Percentiles rank a stretch among this genome's conserved stretches.
Evolutionary conservation across 2,797 vertebrate genomes (phyloP).

Genomic region (Schizopygopsis malacanthus): DNA sequence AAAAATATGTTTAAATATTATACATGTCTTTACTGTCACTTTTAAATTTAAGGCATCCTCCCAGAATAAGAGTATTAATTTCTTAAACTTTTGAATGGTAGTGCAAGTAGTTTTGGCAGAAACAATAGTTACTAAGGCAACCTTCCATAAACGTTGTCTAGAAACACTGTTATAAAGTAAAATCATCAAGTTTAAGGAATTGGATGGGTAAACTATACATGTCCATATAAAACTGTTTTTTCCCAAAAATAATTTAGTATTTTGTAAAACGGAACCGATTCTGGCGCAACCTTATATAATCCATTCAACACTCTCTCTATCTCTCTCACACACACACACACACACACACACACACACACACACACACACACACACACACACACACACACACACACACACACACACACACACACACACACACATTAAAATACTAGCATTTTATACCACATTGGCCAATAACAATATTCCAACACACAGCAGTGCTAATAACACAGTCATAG

Average conservation of each 20-base stretch:
- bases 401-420: not conserved
- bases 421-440: not conserved
- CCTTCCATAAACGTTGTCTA: not conserved
- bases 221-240: conserved; percentile 13
- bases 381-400: not conserved
- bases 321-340: not conserved
- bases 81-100: not conserved
- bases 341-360: not conserved
- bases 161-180: conserved; percentile 5
- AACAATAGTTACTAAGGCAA: not conserved
- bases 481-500: not conserved
- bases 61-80: not conserved
- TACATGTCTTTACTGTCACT: not conserved
- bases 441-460: not conserved
- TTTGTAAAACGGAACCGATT: conserved; percentile 16
- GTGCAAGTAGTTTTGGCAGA: conserved; percentile 7
- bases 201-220: conserved; percentile 27
- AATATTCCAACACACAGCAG: not conserved
- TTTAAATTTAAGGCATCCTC: not conserved
- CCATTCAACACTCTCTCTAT: not conserved
- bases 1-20: not conserved
- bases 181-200: conserved; percentile 23
- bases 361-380: not conserved
- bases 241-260: conserved; percentile 16
- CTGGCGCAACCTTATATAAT: not conserved